phyloP scores from a whole-genome alignment of 1,140 invertebrate species.

The Drosophila persimilis region DNA sequence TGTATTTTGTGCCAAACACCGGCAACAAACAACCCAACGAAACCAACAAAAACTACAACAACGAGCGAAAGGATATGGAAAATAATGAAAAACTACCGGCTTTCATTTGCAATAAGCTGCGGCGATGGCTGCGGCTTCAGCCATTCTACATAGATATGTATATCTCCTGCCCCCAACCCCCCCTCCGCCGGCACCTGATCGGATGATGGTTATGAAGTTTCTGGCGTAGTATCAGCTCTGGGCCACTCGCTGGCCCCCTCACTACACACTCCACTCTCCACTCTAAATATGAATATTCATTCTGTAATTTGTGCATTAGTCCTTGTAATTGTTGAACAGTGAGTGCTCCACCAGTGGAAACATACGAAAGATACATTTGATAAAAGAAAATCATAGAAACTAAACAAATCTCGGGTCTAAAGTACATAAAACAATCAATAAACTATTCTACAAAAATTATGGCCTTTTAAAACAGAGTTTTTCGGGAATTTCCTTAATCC shows the following conservation, averaged over 20 bases:
- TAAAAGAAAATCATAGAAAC: too few relatives aligned
- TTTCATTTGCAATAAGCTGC: constrained; percentile 64
- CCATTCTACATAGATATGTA: background rate
- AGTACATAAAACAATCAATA: too few relatives aligned
- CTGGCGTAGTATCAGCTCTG: constrained; percentile 6
- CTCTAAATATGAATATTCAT: constrained; percentile 76
- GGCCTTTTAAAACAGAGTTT: too few relatives aligned
- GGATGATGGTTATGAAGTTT: constrained; percentile 15
- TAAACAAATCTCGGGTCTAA: too few relatives aligned
- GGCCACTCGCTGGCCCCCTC: background rate
- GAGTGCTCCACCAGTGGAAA: too few relatives aligned
- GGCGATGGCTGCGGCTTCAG: constrained; percentile 32
- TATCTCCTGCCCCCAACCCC: too few relatives aligned
- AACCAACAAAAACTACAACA: background rate
- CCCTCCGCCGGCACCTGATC: too few relatives aligned
- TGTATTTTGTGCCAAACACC: constrained; percentile 24
- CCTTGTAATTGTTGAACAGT: constrained; percentile 11
- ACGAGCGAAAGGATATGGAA: constrained; percentile 25
- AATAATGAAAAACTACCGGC: constrained; percentile 66
- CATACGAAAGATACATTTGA: too few relatives aligned
- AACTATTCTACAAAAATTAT: too few relatives aligned
- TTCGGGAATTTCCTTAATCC: too few relatives aligned
- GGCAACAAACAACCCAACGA: constrained; percentile 8
- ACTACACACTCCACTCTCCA: constrained; percentile 4
- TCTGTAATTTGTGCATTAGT: constrained; percentile 75